Base-by-base conservation (phyloP, 2,113 vertebrate species). In the Illadopsis cleaveri region DNA sequence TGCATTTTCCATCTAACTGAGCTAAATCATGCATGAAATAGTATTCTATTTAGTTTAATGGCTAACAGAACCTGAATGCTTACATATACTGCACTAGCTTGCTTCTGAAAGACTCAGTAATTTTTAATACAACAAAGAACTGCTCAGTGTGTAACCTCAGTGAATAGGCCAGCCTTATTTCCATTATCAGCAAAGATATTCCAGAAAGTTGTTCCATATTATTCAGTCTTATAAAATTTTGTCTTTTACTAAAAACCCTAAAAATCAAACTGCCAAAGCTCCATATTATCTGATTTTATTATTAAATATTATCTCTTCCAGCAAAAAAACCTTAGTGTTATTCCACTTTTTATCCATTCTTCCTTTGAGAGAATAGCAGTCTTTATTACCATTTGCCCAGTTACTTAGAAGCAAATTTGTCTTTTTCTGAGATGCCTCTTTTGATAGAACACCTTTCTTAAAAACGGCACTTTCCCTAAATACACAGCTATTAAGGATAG, bases 11-110 rank as follows among this genome's bases (percentile, higher is more conserved):
- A 70, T 66, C 82, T 73, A 94, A 88, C 62, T 28, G 75, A 93
- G 72, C 1, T 73, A 96, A 98, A 95, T 95, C 97, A 97, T 89
- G 96, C 96, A 96, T 98, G 96, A 98, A 98, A 97, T 95, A 83
- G 51, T 77, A 69, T 94, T 95, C 86, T 96, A 80, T 97, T 98
- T 95, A 96, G 96, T 94, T 97, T 97, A 97, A 97, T 94, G 92
- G 87, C 84, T 94, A 96, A 61, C 66, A 87, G 90, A 96, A 95
- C 69, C 82, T 87, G 83, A 96, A 89, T 31, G 31, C 42, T 62
- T 95, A 53, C 88, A 87, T 91, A 88, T 73, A 95, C 80, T 94
- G 72, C 47, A 89, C 95, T 92, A 96, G 22, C 61, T 78, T 62
- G n/a, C 27, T 77, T 78, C 69, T 86, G 91, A 94, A 96, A 97